Base-by-base conservation (phyloP, 2,888 invertebrate genomes). In the Trachelus tabidus region DNA sequence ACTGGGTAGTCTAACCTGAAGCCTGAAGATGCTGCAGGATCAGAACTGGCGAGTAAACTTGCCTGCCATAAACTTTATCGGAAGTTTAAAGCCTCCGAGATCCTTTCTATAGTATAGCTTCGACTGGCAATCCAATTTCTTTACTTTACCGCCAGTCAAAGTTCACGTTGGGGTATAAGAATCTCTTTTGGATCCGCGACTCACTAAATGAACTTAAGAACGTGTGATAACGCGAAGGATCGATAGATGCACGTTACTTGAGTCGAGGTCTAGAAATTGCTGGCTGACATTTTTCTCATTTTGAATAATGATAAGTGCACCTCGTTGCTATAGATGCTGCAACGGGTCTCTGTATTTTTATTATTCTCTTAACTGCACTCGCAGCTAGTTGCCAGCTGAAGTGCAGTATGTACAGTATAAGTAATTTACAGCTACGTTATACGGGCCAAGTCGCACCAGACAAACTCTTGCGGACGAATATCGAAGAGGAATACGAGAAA, bases 1-100 rank as follows among this genome's bases (percentile, higher is more conserved):
- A 34, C 68, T 74, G 75, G 81, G 79, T 79, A 77, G 9, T 23
- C 23, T 56, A 56, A 56, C 56, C 23, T 23, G 23, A 56, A 56
- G 56, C 23, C 23, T 9, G 23, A 56, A 56, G 56, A 56, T 56
- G 56, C 56, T 56, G 56, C 23, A 56, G 56, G 56, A 56, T 56
- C 56, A 56, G 56, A 56, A 56, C 2, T 56, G 56, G 56, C 56
- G 56, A 56, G 56, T 9, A 23, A 56, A 56, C 56, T 9, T 56
- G 56, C 23, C 56, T 56, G 56, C 23, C 56, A 23, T 56, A 56
- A 56, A 56, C 56, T 56, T 23, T 23, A 56, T 23, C 23, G 56
- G 56, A 23, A 56, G 56, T 56, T 56, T 56, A 56, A 56, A 56
- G 56, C 56, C 23, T 56, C 23, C 56, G 56, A 56, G 56, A 56